Conservation (phyloP, 2,888 invertebrate genomes). For the Drosophila suboccidentalis region DNA sequence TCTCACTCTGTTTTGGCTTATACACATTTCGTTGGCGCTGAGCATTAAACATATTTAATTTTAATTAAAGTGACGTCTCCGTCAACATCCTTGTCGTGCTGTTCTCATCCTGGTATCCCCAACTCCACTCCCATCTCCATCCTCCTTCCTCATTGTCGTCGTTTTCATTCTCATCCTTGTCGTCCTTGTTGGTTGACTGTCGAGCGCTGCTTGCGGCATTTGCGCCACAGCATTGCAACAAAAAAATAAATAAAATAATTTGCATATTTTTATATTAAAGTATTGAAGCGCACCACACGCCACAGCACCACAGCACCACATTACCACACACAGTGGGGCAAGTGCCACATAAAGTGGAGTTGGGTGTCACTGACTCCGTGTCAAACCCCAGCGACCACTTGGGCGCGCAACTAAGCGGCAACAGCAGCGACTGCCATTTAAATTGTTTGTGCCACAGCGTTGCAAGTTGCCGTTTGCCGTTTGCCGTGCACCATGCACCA, state of each 20-base stretch:
- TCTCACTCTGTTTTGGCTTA: conserved; percentile 5
- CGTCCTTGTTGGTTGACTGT: conserved; percentile 8
- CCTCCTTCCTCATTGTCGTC: neutral
- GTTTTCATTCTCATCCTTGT: conserved; percentile 8
- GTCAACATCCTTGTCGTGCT: conserved; percentile 15
- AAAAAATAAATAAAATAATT: conserved; percentile 56
- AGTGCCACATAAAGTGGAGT: conserved; percentile 35
- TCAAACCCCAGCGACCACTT: conserved; percentile 72
- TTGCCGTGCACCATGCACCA: too few relatives aligned
- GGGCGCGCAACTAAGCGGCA: conserved; percentile 69
- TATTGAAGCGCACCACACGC: conserved; percentile 57
- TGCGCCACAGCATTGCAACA: conserved; percentile 42
- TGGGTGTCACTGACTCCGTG: conserved; percentile 43
- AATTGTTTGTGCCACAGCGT: conserved; percentile 61
- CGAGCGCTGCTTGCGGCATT: conserved; percentile 41
- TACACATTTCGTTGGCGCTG: conserved; percentile 36
- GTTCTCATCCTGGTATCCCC: neutral
- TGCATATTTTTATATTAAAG: conserved; percentile 74
- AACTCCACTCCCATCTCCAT: too few relatives aligned
- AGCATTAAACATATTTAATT: conserved; percentile 68
- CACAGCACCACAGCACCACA: conserved; percentile 16
- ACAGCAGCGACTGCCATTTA: conserved; percentile 58
- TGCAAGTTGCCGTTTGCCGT: conserved; percentile 39
- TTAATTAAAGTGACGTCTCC: conserved; percentile 66
- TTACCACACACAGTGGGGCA: conserved; percentile 51